Percentiles rank a stretch among this genome's conserved stretches.
phyloP scores from a whole-genome alignment of 2,797 vertebrate species.

The Propithecus perrieri region DNA sequence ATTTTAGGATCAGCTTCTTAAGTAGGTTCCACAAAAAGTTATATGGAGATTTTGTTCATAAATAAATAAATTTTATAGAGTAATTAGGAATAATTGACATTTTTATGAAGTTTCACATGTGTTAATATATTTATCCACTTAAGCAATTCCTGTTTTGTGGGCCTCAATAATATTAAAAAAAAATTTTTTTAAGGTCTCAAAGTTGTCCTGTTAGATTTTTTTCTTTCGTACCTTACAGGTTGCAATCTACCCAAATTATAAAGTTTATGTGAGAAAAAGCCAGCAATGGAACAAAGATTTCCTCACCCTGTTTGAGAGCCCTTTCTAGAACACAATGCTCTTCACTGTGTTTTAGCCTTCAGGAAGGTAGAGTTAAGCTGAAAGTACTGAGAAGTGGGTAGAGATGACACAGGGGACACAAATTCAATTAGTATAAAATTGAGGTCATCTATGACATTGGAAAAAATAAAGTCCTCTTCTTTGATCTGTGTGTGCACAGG shows the following conservation, averaged over 20 bases:
- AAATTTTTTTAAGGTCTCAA: background rate
- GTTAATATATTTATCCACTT: background rate
- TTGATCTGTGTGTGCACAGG: background rate
- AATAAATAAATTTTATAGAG: background rate
- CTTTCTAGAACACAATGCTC: background rate
- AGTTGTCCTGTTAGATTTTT: background rate
- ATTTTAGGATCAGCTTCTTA: background rate
- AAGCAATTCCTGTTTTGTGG: background rate
- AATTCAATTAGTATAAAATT: background rate
- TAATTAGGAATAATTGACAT: background rate
- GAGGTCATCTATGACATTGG: background rate
- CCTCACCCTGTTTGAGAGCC: background rate
- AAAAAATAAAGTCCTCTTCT: background rate
- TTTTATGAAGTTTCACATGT: background rate
- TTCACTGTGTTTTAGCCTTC: background rate
- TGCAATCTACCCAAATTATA: background rate
- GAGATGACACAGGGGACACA: background rate
- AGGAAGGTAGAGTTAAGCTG: background rate
- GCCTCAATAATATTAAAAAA: background rate
- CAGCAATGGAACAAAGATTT: background rate
- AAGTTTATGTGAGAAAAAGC: background rate
- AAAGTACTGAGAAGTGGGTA: background rate
- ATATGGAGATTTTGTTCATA: background rate
- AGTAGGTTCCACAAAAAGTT: background rate
- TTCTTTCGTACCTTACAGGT: background rate